Base-by-base conservation (phyloP, 2,888 invertebrate species). In the Polymixis lichenea region DNA sequence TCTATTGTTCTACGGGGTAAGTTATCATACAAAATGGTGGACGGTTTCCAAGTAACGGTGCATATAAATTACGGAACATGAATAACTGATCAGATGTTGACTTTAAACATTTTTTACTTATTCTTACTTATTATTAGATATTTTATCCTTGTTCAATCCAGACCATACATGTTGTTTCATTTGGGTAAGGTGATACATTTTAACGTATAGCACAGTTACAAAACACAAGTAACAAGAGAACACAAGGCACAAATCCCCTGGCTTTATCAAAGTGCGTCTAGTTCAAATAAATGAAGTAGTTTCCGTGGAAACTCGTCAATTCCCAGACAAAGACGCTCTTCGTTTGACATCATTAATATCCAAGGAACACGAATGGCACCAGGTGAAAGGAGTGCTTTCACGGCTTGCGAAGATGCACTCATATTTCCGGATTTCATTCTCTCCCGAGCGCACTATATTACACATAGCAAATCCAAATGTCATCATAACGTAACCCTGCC, bases 351-450 rank as follows among this genome's bases (percentile, higher is more conserved):
- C 90, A 92, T 91, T 92, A 93, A 93, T 91, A 92, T 90, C 90
- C 89, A 90, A 91, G 89, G 85, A 91, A 87, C 88, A 85, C 76
- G 89, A 89, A 89, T 88, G 80, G 87, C 81, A 87, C 83, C 75
- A 84, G 79, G 85, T 89, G 89, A 89, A 88, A 89, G 90, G 89
- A 88, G 87, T 85, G 86, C 87, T 89, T 89, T 90, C 88, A 88
- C 86, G 88, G 88, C 83, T 89, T 74, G 87, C 89, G 88, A 87
- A 88, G 89, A 91, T 93, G 93, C 92, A 92, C 93, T 92, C 90
- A 92, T 93, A 93, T 93, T 92, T 93, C 92, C 91, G 91, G 91
- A 91, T 91, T 91, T 93, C 91, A 93, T 93, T 91, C 89, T 86
- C 88, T 87, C 87, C 79, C 84, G 84, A 89, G 91, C 89, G 87